Percentiles rank a stretch among this genome's conserved stretches.
Evolutionary conservation across 2,797 vertebrate genomes (phyloP).

Genomic region (Rhinophrynus dorsalis): DNA sequence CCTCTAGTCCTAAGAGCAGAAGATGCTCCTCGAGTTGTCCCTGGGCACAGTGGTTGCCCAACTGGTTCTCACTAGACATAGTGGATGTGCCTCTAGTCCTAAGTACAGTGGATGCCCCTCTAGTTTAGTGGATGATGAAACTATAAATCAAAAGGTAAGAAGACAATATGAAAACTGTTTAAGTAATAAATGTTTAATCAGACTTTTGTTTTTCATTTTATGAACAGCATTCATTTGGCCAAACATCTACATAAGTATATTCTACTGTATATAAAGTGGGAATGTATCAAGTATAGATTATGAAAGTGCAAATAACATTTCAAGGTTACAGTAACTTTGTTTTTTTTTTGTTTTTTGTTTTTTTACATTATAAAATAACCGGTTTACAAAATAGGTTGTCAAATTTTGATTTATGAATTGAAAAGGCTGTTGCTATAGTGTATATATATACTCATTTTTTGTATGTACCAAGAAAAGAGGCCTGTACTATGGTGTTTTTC

Average conservation of each 20-base stretch:
- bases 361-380: slow-evolving; percentile 96
- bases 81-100: too few species aligned
- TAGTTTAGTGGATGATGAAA: too few species aligned
- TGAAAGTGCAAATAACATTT: slow-evolving; percentile 99
- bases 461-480: slow-evolving; percentile 82
- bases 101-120: too few species aligned
- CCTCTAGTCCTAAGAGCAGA: too few species aligned
- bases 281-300: slow-evolving; percentile 99
- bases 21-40: too few species aligned
- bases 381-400: slow-evolving; percentile 91
- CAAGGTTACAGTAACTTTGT: slow-evolving; percentile 88
- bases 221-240: slow-evolving; percentile 94
- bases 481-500: slow-evolving; percentile 71
- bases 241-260: slow-evolving; percentile 89
- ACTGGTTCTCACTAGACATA: too few species aligned
- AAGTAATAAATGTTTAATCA: slow-evolving; percentile 85
- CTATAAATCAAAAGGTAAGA: too few species aligned
- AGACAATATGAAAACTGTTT: slow-evolving; percentile 67
- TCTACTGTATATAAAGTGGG: slow-evolving; percentile 96
- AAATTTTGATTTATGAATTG: slow-evolving; percentile 75
- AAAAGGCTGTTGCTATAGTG: slow-evolving; percentile 81
- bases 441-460: slow-evolving; percentile 57
- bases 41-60: too few species aligned
- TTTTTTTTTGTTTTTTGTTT: slow-evolving; percentile 65
- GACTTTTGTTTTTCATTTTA: slow-evolving; percentile 77